Conservation (phyloP, 1,140 invertebrate species). For the Megathymus violae region DNA sequence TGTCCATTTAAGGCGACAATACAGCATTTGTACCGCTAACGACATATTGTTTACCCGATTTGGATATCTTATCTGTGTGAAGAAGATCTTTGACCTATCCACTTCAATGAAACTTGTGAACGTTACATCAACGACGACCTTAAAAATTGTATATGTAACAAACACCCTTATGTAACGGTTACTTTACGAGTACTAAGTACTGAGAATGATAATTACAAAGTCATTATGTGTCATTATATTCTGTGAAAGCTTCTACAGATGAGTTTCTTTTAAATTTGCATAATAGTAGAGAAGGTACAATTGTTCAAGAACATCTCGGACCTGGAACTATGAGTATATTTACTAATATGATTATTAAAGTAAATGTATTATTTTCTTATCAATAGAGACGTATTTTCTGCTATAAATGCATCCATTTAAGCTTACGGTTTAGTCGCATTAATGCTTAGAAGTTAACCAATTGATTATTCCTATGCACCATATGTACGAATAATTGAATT, state of each 20-base stretch:
- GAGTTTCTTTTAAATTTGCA: no score
- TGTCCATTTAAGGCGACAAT: slow-evolving; percentile 5
- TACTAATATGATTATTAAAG: no score
- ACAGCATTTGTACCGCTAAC: slow-evolving; percentile 22
- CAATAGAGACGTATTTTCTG: no score
- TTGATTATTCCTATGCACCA: no score
- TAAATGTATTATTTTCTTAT: no score
- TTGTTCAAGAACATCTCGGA: no score
- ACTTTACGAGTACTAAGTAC: neutral
- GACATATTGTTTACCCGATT: slow-evolving; percentile 22
- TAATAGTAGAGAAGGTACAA: no score
- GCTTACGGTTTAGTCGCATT: no score
- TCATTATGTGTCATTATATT: neutral
- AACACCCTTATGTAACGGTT: neutral
- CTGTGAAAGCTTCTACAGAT: neutral
- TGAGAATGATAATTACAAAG: neutral
- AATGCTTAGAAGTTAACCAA: no score
- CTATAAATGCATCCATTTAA: no score
- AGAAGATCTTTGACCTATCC: slow-evolving; percentile 7
- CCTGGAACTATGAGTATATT: no score
- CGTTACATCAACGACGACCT: neutral
- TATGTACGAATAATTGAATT: no score
- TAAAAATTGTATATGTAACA: neutral
- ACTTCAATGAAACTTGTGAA: neutral
- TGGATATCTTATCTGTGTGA: slow-evolving; percentile 13